Base-by-base conservation (phyloP, 37 sponge, comb jelly and placozoan genomes). In the Geodia barretti region DNA sequence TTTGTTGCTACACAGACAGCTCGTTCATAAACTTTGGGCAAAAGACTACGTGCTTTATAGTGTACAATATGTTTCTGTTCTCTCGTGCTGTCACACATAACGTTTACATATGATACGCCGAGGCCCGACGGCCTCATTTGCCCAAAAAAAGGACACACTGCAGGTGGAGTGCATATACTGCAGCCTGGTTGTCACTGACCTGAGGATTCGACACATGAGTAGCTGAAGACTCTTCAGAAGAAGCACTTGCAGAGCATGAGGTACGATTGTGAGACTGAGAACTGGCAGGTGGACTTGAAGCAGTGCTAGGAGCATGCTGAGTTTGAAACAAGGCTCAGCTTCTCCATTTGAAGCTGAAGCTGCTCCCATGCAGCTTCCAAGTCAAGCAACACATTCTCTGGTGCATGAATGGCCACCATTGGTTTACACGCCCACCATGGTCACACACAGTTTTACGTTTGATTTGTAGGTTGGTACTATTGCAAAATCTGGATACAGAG, bases 21-120 rank as follows among this genome's bases (percentile, higher is more conserved):
- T 32, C 19, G 33, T 34, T 74, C 75, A 17, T 74, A 59, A 59
- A 74, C 4, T 74, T 74, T 74, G 32, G 75, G 75, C 19, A 74
- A 25, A 20, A 74, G 19, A 58, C 75, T 74, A 30, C 75, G 47
- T n/a, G 21, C 26, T 30, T 74, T 74, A 30, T 32, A 74, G 41
- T 74, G 58, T 60, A 74, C 30, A 32, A 74, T 28, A 60, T 47
- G 54, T 47, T 17, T 17, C 14, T 47, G 54, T 47, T 47, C 54
- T 47, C 14, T 7, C 14, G 54, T 7, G 11, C 14, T 47, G 54
- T 47, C 14, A 7, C 7, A 47, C 7, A 14, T 47, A 47, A 47
- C 54, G 54, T 47, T 47, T 47, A 47, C 54, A n/a, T n/a, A n/a
- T 7, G 54, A 47, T 47, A 17, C 11, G 54, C 7, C 14, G 54